phyloP scores from a whole-genome alignment of 2,113 vertebrate genomes.

The Piaya cayana region DNA sequence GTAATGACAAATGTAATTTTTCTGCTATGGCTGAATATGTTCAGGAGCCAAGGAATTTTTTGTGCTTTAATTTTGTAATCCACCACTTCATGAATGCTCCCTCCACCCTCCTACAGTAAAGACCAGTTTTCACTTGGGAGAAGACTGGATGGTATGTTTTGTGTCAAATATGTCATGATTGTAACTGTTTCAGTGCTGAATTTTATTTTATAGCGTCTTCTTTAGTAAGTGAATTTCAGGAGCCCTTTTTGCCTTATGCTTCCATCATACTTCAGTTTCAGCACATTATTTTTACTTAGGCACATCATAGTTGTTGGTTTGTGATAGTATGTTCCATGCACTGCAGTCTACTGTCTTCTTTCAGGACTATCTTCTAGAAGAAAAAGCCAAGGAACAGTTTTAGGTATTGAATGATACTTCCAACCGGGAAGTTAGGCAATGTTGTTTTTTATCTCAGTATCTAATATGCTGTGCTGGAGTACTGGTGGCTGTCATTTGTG shows the following conservation, averaged over 20 bases:
- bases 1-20: neutral
- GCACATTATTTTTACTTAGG: neutral
- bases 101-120: neutral
- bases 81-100: accelerated
- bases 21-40: neutral
- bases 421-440: neutral
- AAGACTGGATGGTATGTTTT: neutral
- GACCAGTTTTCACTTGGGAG: neutral
- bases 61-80: neutral
- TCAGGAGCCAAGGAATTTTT: neutral
- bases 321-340: neutral
- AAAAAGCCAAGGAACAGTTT: neutral
- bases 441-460: neutral
- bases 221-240: neutral
- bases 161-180: neutral
- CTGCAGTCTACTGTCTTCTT: neutral
- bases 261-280: neutral
- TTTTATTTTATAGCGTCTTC: neutral
- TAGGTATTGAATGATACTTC: neutral
- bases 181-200: neutral
- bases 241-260: neutral
- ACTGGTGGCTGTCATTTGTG: accelerated
- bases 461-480: neutral
- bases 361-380: neutral
- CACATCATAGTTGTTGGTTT: neutral